Conservation (phyloP, 2,888 invertebrate species). For the Abscondita cerata region DNA sequence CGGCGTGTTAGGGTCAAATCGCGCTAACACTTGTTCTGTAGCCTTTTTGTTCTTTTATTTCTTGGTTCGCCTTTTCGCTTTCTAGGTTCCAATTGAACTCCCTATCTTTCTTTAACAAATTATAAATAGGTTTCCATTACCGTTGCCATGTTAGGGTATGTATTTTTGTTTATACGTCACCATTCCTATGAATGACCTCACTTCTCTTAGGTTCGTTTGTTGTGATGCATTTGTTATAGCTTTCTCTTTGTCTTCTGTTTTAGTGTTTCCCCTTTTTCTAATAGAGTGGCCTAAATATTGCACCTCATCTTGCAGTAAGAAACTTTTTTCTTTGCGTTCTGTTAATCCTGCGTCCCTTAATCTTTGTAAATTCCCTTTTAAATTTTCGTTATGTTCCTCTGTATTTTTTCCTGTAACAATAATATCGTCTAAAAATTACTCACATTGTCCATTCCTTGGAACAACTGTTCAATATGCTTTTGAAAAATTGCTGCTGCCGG, state of each 20-base stretch:
- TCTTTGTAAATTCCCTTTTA: neutral
- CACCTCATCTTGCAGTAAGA: neutral
- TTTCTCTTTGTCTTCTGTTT: neutral
- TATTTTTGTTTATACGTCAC: neutral
- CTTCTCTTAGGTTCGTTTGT: neutral
- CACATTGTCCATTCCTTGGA: constrained; percentile 22
- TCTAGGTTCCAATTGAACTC: neutral
- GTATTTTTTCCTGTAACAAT: constrained; percentile 7
- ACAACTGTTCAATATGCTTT: constrained; percentile 34
- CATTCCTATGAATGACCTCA: neutral
- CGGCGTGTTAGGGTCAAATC: no score
- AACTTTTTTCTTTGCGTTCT: neutral
- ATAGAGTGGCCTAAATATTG: constrained; percentile 3
- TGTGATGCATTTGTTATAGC: neutral
- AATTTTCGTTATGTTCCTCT: constrained; percentile 7
- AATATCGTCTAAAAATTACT: constrained; percentile 18
- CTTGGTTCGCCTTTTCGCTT: neutral
- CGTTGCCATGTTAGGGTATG: neutral
- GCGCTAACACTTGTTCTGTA: no score
- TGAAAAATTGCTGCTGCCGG: constrained; percentile 51
- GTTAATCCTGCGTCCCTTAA: neutral
- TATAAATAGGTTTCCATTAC: neutral
- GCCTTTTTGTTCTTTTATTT: no score
- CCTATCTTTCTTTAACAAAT: neutral
- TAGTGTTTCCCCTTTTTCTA: neutral